Evolutionary conservation across 2,888 invertebrate species (phyloP), one percentile per base, ranked within the genome.

Genomic region (Chaitophorus viminalis): DNA sequence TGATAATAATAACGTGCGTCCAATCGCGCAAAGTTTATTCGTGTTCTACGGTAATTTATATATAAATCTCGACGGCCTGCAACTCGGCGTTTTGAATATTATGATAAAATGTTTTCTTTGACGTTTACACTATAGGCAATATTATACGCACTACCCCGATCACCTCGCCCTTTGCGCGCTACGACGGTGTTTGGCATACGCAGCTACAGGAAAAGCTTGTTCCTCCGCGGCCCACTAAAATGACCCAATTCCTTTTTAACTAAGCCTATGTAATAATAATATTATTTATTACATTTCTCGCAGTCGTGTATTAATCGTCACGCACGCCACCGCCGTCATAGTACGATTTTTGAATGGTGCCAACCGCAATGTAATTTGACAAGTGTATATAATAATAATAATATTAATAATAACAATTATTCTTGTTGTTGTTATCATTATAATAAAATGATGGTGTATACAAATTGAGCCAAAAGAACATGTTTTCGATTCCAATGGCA

Each of bases 191-290:
- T 25, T 8, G n/a, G 65, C n/a, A 8, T 31, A 21, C 14, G 14
- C 46, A 46, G 46, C 46, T 46, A 2, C 46, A 1, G 46, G 46
- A 46, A 11, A 14, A 1, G 46, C 46, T 5, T 46, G 46, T 9
- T 46, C 46, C 9, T 9, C 46, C 46, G 46, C 21, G 46, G 29
- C 21, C 11, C 70, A 54, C 36, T 54, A 36, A 72, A 78, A 33
- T 78, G 86, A 78, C 86, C 86, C 46, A 54, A 52, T 78, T 86
- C n/a, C 21, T 9, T 70, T 70, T 86, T 21, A 78, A 78, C 36
- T 54, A 68, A 86, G 18, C 14, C 46, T 46, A 11, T 1, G 14
- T 33, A 52, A 18, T 31, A 14, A 36, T 33, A 1, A n/a, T n/a
- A n/a, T n/a, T n/a, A n/a, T n/a, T 85, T 68, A 46, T 33, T 8